Base-by-base conservation (phyloP, 2,888 invertebrate species). In the Herminia tarsipennalis region DNA sequence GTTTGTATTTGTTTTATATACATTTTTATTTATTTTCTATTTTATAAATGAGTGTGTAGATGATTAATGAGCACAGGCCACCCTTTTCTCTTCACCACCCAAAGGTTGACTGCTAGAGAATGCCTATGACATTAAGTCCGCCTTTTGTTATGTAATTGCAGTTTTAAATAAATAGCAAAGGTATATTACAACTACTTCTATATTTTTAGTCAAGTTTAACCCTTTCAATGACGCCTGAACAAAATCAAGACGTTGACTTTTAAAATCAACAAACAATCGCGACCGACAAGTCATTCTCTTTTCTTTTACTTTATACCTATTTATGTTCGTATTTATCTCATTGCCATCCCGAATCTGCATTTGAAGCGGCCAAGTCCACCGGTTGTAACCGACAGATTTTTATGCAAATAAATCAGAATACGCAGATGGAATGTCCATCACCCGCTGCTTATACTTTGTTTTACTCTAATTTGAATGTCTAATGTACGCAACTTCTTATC, bases 371-470 rank as follows among this genome's bases (percentile, higher is more conserved):
- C 33, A 58, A 24, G 51, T 57, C 45, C 58, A 46, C 45, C 44
- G 55, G 56, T 61, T 67, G 70, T 63, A 68, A 68, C 70, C 74
- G 59, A 65, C 53, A 74, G 77, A 83, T 84, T 86, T 85, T 85
- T 85, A 90, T 90, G 90, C 85, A 86, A 89, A 89, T 88, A 41
- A 58, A 57, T 70, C 71, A 74, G 81, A 76, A 81, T 76, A 68
- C 55, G 43, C 73, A 81, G 87, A 88, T 82, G 83, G 82, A 78
- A 85, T 85, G 88, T 88, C 89, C 87, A 87, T 89, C 89, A 88
- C 76, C 74, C 76, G 72, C 48, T 65, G 66, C 61, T 61, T 61
- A 65, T 71, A 70, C 72, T 75, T 79, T 79, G 80, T 82, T 85
- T 83, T 83, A 78, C 63, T 84, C 78, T 85, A 84, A 85, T 89